Conservation (phyloP, 2,888 invertebrate species). For the Pinctada fucata region DNA sequence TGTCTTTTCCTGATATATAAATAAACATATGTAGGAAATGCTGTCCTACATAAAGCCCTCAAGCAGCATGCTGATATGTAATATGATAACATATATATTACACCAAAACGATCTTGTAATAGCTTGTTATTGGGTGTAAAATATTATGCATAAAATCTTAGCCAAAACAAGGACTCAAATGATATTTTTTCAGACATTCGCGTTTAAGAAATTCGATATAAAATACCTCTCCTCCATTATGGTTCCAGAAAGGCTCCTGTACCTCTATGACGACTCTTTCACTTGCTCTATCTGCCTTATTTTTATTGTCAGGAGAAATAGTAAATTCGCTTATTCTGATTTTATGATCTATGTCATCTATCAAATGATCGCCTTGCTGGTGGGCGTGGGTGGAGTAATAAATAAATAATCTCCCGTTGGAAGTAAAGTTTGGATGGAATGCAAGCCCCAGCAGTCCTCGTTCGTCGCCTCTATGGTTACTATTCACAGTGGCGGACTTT, state of each 20-base stretch:
- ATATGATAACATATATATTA: too few relatives aligned
- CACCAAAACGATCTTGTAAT: too few relatives aligned
- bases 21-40: too few relatives aligned
- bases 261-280: conserved; percentile 67
- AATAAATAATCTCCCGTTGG: conserved; percentile 67
- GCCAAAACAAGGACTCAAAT: too few relatives aligned
- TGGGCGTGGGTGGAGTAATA: conserved; percentile 61
- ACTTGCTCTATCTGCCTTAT: conserved; percentile 54
- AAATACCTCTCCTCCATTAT: conserved; percentile 74
- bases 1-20: too few relatives aligned
- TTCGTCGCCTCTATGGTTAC: conserved; percentile 59
- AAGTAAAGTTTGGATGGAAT: conserved; percentile 69
- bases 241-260: conserved; percentile 69
- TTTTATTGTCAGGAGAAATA: conserved; percentile 51
- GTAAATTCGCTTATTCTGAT: conserved; percentile 60
- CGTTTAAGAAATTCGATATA: neutral
- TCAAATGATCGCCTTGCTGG: conserved; percentile 1
- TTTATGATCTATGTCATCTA: conserved; percentile 41
- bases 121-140: too few relatives aligned
- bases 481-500: conserved; percentile 46
- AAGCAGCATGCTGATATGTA: too few relatives aligned
- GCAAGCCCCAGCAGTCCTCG: conserved; percentile 69
- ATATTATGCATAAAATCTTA: too few relatives aligned
- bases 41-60: too few relatives aligned
- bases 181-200: too few relatives aligned